These are phyloP conservation scores for Sebastes hubbsi DNA, from an alignment of 2,797 vertebrate genomes.

Conservation along the genomic window DNA sequence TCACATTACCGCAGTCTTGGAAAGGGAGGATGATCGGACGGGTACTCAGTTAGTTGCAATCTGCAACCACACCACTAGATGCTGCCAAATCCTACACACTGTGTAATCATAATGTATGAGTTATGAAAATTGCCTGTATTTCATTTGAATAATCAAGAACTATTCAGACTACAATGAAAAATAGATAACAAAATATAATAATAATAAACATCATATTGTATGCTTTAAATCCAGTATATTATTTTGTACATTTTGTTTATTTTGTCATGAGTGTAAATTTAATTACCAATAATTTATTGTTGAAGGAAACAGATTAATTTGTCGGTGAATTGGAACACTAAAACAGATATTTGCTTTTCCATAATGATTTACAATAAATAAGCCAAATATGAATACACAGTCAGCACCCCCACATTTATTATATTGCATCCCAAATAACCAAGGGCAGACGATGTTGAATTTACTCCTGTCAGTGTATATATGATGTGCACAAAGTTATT, in stretches of 20 bases:
- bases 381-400: background rate
- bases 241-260: background rate
- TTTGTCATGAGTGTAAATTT: background rate
- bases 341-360: background rate
- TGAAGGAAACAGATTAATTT: background rate
- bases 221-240: background rate
- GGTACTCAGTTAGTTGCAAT: accelerated
- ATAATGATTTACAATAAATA: background rate
- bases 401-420: background rate
- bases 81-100: too few species aligned
- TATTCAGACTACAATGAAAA: accelerated
- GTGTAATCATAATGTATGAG: background rate
- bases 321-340: background rate
- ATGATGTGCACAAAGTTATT: background rate
- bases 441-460: background rate
- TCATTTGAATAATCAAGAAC: background rate
- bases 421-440: background rate
- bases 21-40: accelerated
- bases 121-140: background rate
- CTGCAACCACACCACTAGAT: background rate
- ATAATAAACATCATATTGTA: background rate
- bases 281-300: background rate
- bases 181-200: too few species aligned
- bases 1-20: too few species aligned
- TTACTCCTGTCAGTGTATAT: background rate